Conservation (phyloP, 2,797 vertebrate genomes). For the Helicolenus hilgendorfi region DNA sequence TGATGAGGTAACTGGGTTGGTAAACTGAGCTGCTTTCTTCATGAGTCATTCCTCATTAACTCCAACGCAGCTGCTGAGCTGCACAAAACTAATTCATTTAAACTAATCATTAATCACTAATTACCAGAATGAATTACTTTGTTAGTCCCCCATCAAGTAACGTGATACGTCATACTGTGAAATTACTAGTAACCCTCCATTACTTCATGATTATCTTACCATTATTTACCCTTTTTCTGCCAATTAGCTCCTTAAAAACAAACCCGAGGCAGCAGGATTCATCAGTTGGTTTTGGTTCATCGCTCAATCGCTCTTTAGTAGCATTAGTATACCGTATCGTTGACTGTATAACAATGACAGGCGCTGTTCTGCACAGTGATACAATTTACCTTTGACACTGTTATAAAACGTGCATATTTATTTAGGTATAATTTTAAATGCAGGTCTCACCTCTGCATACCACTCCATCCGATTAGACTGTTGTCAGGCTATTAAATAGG, state of each 20-base stretch:
- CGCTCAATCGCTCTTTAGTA: too few relatives aligned
- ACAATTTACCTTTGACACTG: not conserved
- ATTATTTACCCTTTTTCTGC: not conserved
- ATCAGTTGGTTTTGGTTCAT: too few relatives aligned
- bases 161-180: not conserved
- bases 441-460: not conserved
- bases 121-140: not conserved
- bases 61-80: not conserved
- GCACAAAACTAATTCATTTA: not conserved
- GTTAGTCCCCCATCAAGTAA: not conserved
- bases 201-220: not conserved
- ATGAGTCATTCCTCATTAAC: not conserved
- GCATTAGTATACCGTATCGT: not conserved
- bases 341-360: not conserved
- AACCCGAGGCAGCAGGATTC: not conserved
- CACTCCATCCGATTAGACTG: too few relatives aligned
- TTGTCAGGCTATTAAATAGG: too few relatives aligned
- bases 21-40: not conserved
- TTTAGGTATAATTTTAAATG: rapidly evolving
- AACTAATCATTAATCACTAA: not conserved
- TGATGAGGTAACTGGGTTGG: not conserved
- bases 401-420: too few relatives aligned
- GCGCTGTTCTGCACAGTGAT: not conserved
- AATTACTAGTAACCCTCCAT: not conserved
- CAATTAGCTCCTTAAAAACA: not conserved